Evolutionary conservation across 2,797 vertebrate genomes (phyloP).

Genomic region (Netta rufina): DNA sequence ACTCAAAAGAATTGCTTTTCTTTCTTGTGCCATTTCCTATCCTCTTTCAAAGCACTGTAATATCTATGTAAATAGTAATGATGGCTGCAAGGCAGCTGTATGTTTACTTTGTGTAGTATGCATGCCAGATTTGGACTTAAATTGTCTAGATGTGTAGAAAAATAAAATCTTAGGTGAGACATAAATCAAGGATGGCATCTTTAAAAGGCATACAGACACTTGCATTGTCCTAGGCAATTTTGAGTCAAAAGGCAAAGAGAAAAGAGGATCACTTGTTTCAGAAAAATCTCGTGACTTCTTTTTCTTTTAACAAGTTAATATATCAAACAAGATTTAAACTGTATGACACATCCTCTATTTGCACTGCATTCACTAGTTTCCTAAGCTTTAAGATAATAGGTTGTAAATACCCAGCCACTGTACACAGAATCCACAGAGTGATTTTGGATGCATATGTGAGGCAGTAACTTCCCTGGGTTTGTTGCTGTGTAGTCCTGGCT

Average conservation of each 20-base stretch:
- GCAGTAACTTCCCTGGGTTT: background rate
- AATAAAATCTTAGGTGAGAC: background rate
- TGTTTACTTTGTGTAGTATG: background rate
- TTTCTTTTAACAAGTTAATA: background rate
- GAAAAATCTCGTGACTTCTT: background rate
- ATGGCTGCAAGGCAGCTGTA: background rate
- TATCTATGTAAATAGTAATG: background rate
- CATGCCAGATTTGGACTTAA: background rate
- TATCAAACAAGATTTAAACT: background rate
- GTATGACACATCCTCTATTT: background rate
- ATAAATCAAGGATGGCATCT: background rate
- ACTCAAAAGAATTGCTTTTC: background rate
- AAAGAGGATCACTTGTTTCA: background rate
- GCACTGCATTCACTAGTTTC: background rate
- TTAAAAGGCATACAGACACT: background rate
- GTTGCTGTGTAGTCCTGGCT: background rate
- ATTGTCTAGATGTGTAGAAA: background rate
- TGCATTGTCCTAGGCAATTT: background rate
- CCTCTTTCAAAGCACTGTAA: conserved; percentile 19
- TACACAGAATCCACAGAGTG: background rate
- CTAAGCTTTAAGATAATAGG: background rate
- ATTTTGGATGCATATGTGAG: background rate
- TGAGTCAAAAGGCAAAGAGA: background rate
- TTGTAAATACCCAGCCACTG: background rate
- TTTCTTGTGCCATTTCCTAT: background rate